These are phyloP conservation scores for Drepana arcuata DNA, from an alignment of 1,140 invertebrate species.

Conservation along the genomic window DNA sequence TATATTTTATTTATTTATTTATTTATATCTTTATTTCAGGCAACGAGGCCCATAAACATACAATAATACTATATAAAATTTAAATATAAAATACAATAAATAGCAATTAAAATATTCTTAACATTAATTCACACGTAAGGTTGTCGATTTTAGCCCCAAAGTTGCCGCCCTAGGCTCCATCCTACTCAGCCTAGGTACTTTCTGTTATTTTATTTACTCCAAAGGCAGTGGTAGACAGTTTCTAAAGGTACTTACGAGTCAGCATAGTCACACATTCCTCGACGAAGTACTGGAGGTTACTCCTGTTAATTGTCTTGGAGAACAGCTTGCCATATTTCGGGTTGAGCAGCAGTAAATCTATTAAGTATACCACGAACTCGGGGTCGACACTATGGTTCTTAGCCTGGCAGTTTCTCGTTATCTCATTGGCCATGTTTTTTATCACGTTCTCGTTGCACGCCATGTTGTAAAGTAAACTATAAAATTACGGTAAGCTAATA, in stretches of 20 bases:
- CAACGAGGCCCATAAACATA: too few species aligned
- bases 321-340: constrained; percentile 69
- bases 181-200: too few species aligned
- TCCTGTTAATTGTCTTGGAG: constrained; percentile 48
- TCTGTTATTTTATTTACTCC: too few species aligned
- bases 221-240: too few species aligned
- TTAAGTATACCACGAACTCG: constrained; percentile 50
- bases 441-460: constrained; percentile 58
- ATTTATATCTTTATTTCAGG: too few species aligned
- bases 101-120: too few species aligned
- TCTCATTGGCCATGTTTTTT: constrained; percentile 70
- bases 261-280: constrained; percentile 59
- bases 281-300: constrained; percentile 65
- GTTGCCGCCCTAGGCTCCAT: too few species aligned
- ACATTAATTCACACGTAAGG: too few species aligned
- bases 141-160: not conserved
- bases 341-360: constrained; percentile 66
- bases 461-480: too few species aligned
- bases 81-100: too few species aligned
- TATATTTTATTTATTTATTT: not conserved
- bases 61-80: too few species aligned
- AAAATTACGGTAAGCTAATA: too few species aligned
- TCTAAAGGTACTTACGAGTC: constrained; percentile 40
- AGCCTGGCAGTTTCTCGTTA: constrained; percentile 47
- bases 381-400: constrained; percentile 32